These are phyloP conservation scores for Drosophila oshimai DNA, from an alignment of 1,140 invertebrate genomes.

Conservation along the genomic window DNA sequence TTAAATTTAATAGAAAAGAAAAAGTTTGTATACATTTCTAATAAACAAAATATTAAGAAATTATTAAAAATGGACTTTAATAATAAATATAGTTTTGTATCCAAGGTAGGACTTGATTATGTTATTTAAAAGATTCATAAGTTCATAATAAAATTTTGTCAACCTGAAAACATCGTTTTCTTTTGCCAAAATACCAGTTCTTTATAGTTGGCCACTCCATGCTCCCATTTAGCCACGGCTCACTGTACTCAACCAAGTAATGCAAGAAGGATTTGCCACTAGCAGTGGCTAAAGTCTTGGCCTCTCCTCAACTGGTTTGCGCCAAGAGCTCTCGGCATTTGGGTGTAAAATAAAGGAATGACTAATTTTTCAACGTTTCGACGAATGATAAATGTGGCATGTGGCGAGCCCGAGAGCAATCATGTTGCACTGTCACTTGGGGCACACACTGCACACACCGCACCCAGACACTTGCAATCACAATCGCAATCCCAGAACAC, in stretches of 20 bases:
- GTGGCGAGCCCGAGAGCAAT: constrained; percentile 80
- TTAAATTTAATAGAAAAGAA: too few species aligned
- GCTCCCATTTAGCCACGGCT: not conserved
- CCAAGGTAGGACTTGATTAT: too few species aligned
- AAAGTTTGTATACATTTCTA: too few species aligned
- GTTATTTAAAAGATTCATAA: too few species aligned
- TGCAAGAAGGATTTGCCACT: constrained; percentile 68
- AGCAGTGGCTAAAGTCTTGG: not conserved
- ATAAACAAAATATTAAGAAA: too few species aligned
- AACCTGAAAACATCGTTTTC: too few species aligned
- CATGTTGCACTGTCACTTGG: constrained; percentile 80
- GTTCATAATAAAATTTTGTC: too few species aligned
- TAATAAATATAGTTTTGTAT: too few species aligned
- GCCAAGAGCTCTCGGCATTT: constrained; percentile 72
- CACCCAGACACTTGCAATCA: constrained; percentile 39
- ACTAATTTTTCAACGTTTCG: constrained; percentile 81
- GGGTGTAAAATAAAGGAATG: constrained; percentile 81
- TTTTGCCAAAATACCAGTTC: not conserved
- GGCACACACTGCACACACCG: constrained; percentile 15
- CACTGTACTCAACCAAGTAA: constrained; percentile 36
- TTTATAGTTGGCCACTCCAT: not conserved
- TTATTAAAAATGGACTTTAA: too few species aligned
- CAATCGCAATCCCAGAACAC: constrained; percentile 51
- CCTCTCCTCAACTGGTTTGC: constrained; percentile 51
- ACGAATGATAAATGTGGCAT: constrained; percentile 81